phyloP scores from a whole-genome alignment of 2,113 vertebrate species.

The Lonchura striata region DNA sequence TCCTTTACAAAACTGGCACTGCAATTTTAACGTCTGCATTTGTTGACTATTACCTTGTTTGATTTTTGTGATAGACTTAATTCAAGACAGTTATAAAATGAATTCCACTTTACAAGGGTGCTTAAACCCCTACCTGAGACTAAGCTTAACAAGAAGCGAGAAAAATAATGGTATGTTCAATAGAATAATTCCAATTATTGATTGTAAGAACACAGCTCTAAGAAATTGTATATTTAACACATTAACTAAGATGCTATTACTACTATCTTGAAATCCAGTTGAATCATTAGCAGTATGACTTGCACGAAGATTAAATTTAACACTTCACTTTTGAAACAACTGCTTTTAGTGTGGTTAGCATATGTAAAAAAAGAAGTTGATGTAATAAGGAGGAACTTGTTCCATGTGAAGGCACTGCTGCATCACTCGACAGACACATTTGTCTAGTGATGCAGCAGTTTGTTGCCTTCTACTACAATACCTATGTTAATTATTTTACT shows the following conservation, averaged over 20 bases:
- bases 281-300: neutral
- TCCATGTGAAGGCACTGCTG: neutral
- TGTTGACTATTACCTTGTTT: neutral
- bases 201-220: neutral
- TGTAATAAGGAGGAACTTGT: neutral
- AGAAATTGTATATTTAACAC: neutral
- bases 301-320: neutral
- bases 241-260: neutral
- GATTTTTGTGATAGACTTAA: neutral
- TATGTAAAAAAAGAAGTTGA: neutral
- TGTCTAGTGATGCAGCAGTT: neutral
- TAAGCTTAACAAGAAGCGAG: neutral
- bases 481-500: neutral
- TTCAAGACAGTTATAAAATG: neutral
- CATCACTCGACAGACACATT: neutral
- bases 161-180: neutral
- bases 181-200: neutral
- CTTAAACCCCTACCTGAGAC: neutral
- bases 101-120: neutral
- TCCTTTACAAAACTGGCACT: neutral
- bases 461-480: neutral
- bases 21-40: neutral
- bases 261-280: neutral
- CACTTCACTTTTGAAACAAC: neutral
- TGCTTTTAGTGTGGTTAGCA: neutral